A percentile compares a stretch with the other conserved stretches of the same genome.
Conservation (phyloP, 2,888 invertebrate species). For the Caprella mutica region DNA sequence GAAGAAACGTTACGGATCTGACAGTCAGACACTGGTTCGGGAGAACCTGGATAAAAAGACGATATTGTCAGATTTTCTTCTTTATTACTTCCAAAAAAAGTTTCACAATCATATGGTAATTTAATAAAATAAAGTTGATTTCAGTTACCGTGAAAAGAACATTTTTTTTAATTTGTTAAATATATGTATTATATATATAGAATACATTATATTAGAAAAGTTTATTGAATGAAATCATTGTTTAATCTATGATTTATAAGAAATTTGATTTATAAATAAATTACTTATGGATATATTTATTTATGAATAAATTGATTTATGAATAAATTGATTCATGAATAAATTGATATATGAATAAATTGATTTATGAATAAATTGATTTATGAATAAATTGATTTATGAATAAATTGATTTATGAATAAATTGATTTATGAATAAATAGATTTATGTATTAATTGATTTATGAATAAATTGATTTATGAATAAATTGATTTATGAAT, state of each 20-base stretch:
- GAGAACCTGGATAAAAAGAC: conserved; percentile 14
- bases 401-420: background rate
- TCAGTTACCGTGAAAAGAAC: background rate
- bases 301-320: background rate
- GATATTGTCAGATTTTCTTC: no score
- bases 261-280: background rate
- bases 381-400: background rate
- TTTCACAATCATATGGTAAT: no score
- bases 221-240: background rate
- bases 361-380: background rate
- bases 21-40: conserved; percentile 19
- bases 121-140: background rate
- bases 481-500: no score
- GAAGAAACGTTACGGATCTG: conserved; percentile 19
- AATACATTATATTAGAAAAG: background rate
- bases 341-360: background rate
- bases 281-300: background rate
- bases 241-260: background rate
- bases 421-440: background rate
- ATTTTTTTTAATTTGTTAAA: no score
- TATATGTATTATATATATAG: background rate
- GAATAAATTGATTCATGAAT: background rate
- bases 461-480: background rate
- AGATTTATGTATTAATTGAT: background rate
- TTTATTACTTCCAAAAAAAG: no score